These are phyloP conservation scores for Todus mexicanus DNA, from an alignment of 2,797 vertebrate genomes.

Conservation along the genomic window DNA sequence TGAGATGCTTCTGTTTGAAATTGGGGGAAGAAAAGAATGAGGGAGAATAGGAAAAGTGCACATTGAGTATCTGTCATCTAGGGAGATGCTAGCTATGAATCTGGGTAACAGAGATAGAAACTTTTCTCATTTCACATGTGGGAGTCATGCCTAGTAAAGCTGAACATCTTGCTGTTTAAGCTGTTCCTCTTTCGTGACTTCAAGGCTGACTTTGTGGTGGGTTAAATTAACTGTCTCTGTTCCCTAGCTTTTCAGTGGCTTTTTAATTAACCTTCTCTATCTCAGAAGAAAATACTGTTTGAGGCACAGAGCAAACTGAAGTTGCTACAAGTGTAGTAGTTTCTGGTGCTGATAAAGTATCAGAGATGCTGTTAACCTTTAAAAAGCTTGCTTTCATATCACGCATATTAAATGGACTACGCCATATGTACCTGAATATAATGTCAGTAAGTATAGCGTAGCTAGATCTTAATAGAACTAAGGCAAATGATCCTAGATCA, in stretches of 20 bases:
- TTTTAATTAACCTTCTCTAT: background rate
- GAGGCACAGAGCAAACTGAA: background rate
- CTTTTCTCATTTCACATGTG: background rate
- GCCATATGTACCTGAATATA: background rate
- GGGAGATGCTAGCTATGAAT: background rate
- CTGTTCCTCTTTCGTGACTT: background rate
- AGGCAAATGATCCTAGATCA: background rate
- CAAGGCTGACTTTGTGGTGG: background rate
- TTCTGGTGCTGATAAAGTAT: background rate
- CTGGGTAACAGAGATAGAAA: background rate
- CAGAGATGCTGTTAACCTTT: background rate
- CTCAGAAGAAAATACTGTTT: background rate
- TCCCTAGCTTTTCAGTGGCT: background rate
- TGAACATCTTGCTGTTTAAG: rapidly evolving
- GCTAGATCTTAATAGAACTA: background rate
- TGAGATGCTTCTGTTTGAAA: background rate
- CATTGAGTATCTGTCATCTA: background rate
- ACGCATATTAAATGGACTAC: background rate
- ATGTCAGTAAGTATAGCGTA: background rate
- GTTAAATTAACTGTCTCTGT: background rate
- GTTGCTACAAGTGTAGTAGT: background rate
- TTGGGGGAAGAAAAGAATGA: background rate
- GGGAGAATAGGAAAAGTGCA: background rate
- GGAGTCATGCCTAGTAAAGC: background rate
- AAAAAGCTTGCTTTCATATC: background rate